Evolutionary conservation across 2,797 vertebrate genomes (phyloP), one percentile per base, ranked within the genome.

Genomic region (Epinephelus awoara): DNA sequence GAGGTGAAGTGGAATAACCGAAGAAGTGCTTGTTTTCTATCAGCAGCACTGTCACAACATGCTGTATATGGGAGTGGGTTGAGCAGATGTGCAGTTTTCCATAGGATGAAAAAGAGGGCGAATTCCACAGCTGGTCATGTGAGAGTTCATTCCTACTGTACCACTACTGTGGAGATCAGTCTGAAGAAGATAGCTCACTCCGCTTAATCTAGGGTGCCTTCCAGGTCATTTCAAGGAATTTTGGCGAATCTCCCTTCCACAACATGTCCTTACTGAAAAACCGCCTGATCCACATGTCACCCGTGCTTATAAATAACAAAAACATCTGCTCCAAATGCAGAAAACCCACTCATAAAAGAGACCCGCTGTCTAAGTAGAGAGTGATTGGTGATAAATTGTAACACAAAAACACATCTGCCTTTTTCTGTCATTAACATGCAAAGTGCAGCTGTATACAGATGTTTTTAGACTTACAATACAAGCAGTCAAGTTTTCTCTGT

Each of bases 11-110:
- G 51, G 46, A 68, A 64, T 14, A 54, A 46, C 12, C 44, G 27
- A 59, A 42, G 74, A 61, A 23, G 38, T 13, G 15, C 52, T 82
- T 81, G 72, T 91, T 89, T 92, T 34, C 85, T 38, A 77, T 85
- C 83, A 40, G 59, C 65, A 66, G 77, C 25, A 51, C 58, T 87
- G 88, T 89, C 83, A 80, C 83, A 86, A 80, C 89, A 92, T 69
- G 90, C 82, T 69, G 77, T 56, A 44, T 78, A 62, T 87, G 74
- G 79, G 75, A 80, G 61, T 54, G 82, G 61, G 79, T 47, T 79
- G 70, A 77, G 49, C 61, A 74, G 70, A 91, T 88, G 75, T 90
- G 76, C 90, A 85, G 89, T 92, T 93, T 93, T 81, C 80, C 67
- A 68, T 25, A 61, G 77, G 79, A 92, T 91, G 75, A 93, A 88